phyloP scores from a whole-genome alignment of 2,888 invertebrate species.

The Andrena dorsata region DNA sequence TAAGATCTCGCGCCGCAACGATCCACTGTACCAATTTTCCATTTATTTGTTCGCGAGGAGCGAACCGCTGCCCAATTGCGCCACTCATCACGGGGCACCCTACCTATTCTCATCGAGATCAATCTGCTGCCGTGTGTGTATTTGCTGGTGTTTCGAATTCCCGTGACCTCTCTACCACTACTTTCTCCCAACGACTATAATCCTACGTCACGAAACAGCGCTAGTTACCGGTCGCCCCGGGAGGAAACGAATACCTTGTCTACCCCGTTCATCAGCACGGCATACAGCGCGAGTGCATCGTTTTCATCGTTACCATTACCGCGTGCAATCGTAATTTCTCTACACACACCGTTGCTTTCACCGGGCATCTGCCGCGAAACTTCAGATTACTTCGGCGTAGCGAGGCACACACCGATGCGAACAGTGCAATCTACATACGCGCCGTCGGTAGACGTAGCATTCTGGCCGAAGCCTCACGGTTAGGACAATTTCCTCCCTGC shows the following conservation, averaged over 20 bases:
- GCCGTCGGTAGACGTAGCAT: neutral
- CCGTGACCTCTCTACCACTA: conserved; percentile 4
- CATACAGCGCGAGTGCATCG: neutral
- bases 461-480: neutral
- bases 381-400: neutral
- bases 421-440: conserved; percentile 37
- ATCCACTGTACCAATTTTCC: neutral
- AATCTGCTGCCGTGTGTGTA: neutral
- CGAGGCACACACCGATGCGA: conserved; percentile 21
- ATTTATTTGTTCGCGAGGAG: neutral
- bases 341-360: neutral
- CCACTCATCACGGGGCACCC: neutral
- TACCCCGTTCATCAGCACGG: conserved; percentile 1
- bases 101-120: neutral
- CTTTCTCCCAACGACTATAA: neutral
- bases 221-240: neutral
- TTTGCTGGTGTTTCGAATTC: neutral
- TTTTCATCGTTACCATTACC: conserved; percentile 17
- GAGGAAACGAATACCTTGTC: neutral
- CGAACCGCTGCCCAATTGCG: neutral
- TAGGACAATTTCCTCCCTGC: conserved; percentile 18
- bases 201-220: conserved; percentile 4
- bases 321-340: neutral
- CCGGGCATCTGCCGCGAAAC: neutral
- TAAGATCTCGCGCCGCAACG: neutral